Base-by-base conservation (phyloP, 2,797 vertebrate species). In the Echeneis naucrates region DNA sequence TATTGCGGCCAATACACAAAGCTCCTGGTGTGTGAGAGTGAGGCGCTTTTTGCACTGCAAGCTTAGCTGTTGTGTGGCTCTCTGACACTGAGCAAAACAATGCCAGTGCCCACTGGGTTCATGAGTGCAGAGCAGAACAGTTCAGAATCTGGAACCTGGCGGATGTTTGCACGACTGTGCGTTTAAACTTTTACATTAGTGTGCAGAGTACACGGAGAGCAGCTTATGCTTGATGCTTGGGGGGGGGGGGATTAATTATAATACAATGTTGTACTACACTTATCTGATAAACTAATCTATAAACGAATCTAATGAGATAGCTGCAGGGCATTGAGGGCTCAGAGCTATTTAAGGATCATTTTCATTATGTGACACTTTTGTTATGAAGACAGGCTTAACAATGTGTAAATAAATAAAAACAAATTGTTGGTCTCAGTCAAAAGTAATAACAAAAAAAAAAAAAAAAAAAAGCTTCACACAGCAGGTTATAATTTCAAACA, bases 1-100 rank as follows among this genome's bases (percentile, higher is more conserved):
- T 72, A 56, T 4, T 69, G 80, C 73, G 82, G 86, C 82, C 78
- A 81, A 61, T 78, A 72, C 78, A 85, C 75, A 81, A 72, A 85
- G 72, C 75, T 62, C 78, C 77, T 54, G 77, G 88, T 86, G 83
- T 66, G 82, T 62, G 69, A 76, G 65, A 78, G 73, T 44, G 72
- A 80, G 84, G 66, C 58, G 77, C 61, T 77, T 85, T 84, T 75
- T 71, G 42, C 63, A 62, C 57, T 52, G 80, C 10, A 37, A 82
- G 78, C 73, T 77, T 61, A 80, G 71, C 60, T 82, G 59, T 38
- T 56, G 23, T 38, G 56, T 63, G 30, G 67, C 83, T 83, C 58
- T 63, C 53, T 67, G 78, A 84, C 73, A 83, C 62, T 21, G 52
- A 61, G 38, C 23, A 30, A 67, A 82, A 81, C 79, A 79, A 71